phyloP scores from a whole-genome alignment of 2,113 vertebrate genomes.

The Mobula birostris region DNA sequence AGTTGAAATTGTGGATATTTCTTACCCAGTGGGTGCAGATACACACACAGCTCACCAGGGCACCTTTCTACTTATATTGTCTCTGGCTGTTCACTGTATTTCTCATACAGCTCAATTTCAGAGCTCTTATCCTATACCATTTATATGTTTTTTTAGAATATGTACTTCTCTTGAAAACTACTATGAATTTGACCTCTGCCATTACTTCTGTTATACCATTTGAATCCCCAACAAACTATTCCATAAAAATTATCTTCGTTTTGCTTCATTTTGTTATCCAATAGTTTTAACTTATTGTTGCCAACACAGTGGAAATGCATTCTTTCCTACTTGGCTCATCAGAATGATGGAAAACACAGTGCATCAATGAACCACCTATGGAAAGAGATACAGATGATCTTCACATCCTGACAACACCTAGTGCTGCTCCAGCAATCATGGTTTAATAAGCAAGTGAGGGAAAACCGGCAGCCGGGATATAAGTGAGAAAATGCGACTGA shows the following conservation, averaged over 20 bases:
- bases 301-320: background rate
- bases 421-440: too few species aligned
- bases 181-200: background rate
- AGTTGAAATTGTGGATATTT: too few species aligned
- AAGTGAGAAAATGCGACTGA: too few species aligned
- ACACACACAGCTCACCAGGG: background rate
- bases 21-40: background rate
- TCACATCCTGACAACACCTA: too few species aligned
- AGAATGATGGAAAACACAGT: background rate
- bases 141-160: background rate
- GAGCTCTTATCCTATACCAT: background rate
- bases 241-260: background rate
- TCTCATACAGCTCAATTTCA: background rate
- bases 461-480: too few species aligned
- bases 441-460: too few species aligned
- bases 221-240: background rate
- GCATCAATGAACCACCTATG: background rate
- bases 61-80: background rate
- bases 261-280: background rate
- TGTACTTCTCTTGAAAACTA: background rate
- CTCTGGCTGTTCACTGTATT: background rate
- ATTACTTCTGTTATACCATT: background rate
- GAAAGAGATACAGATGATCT: background rate
- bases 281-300: background rate
- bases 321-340: background rate